Conservation (phyloP, 2,113 vertebrate species). For the Pseudonaja textilis region DNA sequence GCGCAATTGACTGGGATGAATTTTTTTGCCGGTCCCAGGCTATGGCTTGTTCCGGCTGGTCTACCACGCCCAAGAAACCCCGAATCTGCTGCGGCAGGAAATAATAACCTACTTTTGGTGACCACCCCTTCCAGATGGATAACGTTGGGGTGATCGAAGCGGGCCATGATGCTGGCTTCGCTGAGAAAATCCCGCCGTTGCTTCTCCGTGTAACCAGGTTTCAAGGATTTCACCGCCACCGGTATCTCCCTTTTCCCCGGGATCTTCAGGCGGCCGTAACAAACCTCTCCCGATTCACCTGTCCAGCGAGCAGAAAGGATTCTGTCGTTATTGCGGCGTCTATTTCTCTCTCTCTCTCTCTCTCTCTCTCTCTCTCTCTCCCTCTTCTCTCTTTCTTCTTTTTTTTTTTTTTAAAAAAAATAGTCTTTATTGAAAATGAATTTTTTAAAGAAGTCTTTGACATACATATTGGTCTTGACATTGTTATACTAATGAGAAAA, state of each 20-base stretch:
- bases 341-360: no score
- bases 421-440: no score
- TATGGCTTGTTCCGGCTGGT: not conserved
- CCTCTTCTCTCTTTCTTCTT: no score
- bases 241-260: conserved; percentile 88
- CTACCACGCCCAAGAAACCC: not conserved
- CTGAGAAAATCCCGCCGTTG: conserved; percentile 91
- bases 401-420: no score
- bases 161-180: conserved; percentile 95
- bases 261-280: conserved; percentile 86
- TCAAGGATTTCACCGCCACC: conserved; percentile 93
- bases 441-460: no score
- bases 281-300: conserved; percentile 97
- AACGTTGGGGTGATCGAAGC: conserved; percentile 94
- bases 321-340: not conserved
- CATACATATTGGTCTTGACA: no score
- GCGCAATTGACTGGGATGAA: not conserved
- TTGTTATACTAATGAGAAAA: no score
- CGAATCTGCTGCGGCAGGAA: not conserved
- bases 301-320: conserved; percentile 16
- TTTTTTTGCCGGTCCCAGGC: not conserved
- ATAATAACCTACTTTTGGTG: conserved; percentile 81
- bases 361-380: no score
- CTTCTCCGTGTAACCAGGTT: conserved; percentile 88
- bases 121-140: conserved; percentile 95